Conservation (phyloP, 2,797 vertebrate species). For the Eremophila alpestris region DNA sequence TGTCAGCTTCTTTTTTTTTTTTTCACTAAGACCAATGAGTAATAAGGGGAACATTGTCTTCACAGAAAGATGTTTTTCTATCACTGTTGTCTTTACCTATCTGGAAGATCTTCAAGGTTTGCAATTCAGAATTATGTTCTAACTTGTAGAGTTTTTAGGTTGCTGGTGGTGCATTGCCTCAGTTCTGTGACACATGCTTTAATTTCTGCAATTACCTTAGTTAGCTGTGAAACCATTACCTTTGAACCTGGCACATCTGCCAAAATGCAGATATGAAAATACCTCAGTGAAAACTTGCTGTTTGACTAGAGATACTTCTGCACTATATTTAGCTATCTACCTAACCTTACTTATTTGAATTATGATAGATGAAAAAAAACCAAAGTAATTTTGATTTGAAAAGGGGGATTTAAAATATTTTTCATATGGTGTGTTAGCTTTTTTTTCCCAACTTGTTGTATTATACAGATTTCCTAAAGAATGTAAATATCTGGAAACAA, state of each 20-base stretch:
- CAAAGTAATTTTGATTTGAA: neutral
- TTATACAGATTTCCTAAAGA: neutral
- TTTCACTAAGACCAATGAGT: neutral
- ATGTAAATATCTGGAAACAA: neutral
- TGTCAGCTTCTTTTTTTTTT: neutral
- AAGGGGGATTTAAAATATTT: neutral
- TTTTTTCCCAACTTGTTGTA: neutral
- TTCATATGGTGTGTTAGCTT: neutral
- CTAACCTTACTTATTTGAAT: neutral
- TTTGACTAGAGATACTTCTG: neutral
- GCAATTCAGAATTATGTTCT: neutral
- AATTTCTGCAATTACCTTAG: neutral
- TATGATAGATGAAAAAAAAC: neutral
- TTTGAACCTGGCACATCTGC: neutral
- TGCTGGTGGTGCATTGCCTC: neutral
- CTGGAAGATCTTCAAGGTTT: neutral
- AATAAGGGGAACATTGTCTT: neutral
- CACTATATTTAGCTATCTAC: neutral
- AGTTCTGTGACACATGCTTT: neutral
- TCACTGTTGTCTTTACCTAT: neutral
- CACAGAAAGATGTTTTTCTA: neutral
- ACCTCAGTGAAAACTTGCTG: neutral
- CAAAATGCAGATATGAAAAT: neutral
- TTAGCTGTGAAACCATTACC: neutral
- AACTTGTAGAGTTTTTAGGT: neutral